Conservation (phyloP, 2,888 invertebrate genomes). For the Hydroisotoma schaefferi region DNA sequence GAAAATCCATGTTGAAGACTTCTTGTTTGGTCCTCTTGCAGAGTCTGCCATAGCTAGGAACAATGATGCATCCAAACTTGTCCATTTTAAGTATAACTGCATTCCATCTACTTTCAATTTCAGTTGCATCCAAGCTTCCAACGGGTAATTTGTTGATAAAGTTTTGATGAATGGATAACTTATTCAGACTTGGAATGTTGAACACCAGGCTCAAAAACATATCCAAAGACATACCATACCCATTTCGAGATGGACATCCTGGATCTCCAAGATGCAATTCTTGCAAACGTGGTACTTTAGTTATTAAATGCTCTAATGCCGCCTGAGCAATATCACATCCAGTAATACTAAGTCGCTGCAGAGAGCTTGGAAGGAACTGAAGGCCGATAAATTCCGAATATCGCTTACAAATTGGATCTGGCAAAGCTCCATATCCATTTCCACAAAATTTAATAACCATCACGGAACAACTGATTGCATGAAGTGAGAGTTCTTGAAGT, state of each 20-base stretch:
- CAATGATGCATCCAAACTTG: too few species aligned
- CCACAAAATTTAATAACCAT: conserved; percentile 25
- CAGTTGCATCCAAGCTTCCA: too few species aligned
- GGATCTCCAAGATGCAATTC: conserved; percentile 13
- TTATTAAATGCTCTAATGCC: conserved; percentile 14
- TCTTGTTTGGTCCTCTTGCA: too few species aligned
- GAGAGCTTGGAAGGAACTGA: conserved; percentile 14
- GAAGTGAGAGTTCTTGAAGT: conserved; percentile 19
- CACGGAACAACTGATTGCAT: conserved; percentile 18
- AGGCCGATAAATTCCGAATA: conserved; percentile 19
- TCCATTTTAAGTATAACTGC: too few species aligned
- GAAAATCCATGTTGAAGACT: too few species aligned
- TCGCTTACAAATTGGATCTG: conserved; percentile 4
- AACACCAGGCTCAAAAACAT: conserved; percentile 16
- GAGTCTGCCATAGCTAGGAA: too few species aligned
- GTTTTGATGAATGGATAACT: conserved; percentile 1
- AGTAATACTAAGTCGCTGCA: conserved; percentile 13
- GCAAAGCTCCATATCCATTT: conserved; percentile 5
- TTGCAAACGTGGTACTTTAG: conserved; percentile 1
- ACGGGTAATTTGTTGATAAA: too few species aligned
- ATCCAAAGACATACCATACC: conserved; percentile 19
- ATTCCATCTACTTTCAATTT: too few species aligned
- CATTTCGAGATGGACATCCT: background rate
- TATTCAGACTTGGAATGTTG: conserved; percentile 12
- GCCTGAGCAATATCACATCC: conserved; percentile 15